phyloP scores from a whole-genome alignment of 1,140 invertebrate genomes.

The Brachionus angularis region DNA sequence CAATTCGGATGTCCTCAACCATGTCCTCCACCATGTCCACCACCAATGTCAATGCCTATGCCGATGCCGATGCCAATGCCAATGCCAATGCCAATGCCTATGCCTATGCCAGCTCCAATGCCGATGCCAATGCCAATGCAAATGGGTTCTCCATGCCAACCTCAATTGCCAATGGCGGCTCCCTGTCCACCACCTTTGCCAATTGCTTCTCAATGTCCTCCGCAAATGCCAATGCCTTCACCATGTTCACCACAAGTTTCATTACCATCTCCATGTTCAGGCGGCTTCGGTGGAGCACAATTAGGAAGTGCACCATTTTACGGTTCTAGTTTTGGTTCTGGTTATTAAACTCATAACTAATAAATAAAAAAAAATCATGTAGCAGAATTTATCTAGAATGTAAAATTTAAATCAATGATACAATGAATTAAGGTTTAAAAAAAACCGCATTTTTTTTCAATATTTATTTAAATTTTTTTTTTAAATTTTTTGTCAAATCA shows the following conservation, averaged over 20 bases:
- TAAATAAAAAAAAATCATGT: too few relatives aligned
- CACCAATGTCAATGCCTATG: neutral
- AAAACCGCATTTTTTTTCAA: too few relatives aligned
- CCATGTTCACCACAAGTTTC: constrained; percentile 14
- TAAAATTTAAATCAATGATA: too few relatives aligned
- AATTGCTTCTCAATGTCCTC: neutral
- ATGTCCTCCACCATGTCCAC: constrained; percentile 8
- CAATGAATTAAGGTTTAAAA: too few relatives aligned
- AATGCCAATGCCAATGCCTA: neutral
- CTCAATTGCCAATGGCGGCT: neutral
- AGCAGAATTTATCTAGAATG: too few relatives aligned
- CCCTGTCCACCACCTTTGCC: neutral
- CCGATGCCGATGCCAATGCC: neutral
- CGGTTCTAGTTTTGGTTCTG: too few relatives aligned
- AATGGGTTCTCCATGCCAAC: neutral
- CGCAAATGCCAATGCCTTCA: constrained; percentile 11
- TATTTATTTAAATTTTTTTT: too few relatives aligned
- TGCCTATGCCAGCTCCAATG: neutral
- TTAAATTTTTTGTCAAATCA: too few relatives aligned
- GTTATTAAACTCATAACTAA: too few relatives aligned
- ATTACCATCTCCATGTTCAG: neutral
- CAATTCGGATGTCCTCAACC: neutral
- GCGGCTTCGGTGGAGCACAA: too few relatives aligned
- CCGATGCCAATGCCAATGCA: neutral
- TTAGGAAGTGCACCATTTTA: too few relatives aligned